These are phyloP conservation scores for Apotomis turbidana DNA, from an alignment of 2,888 invertebrate genomes.

Conservation along the genomic window DNA sequence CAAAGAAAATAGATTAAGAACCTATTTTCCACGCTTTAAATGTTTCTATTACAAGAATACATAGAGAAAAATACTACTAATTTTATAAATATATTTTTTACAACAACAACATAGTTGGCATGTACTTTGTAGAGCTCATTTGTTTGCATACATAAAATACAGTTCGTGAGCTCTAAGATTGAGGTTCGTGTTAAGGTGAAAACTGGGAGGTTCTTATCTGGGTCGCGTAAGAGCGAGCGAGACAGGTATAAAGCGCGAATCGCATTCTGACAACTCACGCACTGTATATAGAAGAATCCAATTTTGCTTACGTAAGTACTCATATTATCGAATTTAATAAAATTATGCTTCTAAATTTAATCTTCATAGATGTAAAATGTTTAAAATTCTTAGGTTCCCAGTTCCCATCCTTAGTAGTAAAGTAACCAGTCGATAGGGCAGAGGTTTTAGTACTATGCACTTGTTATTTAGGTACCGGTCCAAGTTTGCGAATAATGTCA, in stretches of 20 bases:
- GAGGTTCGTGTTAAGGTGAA: too few species aligned
- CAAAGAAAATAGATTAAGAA: not conserved
- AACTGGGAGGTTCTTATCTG: too few species aligned
- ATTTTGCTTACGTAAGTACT: not conserved
- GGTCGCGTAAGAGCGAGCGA: too few species aligned
- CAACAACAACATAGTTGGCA: not conserved
- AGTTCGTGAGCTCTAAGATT: too few species aligned
- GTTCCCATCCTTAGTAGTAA: not conserved
- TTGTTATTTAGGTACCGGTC: not conserved
- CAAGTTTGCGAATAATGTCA: not conserved
- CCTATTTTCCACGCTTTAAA: not conserved
- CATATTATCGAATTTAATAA: not conserved
- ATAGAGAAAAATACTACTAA: not conserved
- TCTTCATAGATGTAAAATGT: not conserved
- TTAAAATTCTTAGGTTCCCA: not conserved
- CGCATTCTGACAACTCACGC: too few species aligned
- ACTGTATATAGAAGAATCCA: not conserved
- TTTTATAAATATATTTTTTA: not conserved
- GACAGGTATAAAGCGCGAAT: too few species aligned
- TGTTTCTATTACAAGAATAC: too few species aligned
- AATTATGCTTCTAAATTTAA: constrained; percentile 1
- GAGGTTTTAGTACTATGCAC: not conserved
- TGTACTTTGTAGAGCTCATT: not conserved
- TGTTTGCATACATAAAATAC: not conserved
- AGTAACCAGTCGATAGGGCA: not conserved